phyloP scores from a whole-genome alignment of 2,797 vertebrate genomes.

The Parauchenoglanis ngamensis region DNA sequence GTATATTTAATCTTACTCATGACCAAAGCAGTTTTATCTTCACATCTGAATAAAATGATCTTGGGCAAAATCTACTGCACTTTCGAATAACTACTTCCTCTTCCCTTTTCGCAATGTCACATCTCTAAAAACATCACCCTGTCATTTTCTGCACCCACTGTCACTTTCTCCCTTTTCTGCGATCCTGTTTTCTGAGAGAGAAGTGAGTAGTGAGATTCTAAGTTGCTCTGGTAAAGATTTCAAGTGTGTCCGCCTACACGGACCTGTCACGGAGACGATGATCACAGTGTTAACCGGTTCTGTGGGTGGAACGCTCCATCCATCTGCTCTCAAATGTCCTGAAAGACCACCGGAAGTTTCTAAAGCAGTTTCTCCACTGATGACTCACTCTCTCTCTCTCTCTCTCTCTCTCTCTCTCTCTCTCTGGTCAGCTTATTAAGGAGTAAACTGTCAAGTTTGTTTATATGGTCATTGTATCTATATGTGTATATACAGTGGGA shows the following conservation, averaged over 20 bases:
- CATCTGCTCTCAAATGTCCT: constrained; percentile 21
- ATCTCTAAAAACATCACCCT: neutral
- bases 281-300: constrained; percentile 2
- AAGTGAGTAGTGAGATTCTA: neutral
- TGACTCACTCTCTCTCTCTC: neutral
- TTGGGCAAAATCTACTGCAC: neutral
- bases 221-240: neutral
- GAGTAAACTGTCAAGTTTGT: neutral
- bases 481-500: neutral
- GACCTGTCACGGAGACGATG: neutral
- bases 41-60: neutral
- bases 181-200: neutral
- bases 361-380: too few species aligned
- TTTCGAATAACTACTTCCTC: neutral
- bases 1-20: neutral
- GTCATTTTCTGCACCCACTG: neutral
- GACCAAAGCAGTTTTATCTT: neutral
- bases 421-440: neutral
- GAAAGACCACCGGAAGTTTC: neutral
- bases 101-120: neutral
- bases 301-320: constrained; percentile 7
- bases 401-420: neutral
- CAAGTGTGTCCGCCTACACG: neutral
- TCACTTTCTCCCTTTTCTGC: neutral
- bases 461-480: neutral